Base-by-base conservation (phyloP, 2,888 invertebrate genomes). In the Euzophera pinguis region DNA sequence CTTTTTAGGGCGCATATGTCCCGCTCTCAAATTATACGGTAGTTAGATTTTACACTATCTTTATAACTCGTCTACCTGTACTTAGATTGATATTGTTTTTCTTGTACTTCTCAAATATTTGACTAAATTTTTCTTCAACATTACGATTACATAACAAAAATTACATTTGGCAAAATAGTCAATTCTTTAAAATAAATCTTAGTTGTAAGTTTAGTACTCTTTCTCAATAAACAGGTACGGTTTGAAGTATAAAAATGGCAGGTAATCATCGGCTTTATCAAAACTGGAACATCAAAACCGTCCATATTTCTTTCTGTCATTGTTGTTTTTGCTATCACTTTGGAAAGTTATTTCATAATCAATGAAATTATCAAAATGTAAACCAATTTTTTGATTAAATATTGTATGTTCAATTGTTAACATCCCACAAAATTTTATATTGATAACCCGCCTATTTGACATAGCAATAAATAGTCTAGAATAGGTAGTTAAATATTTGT, bases 381-480 rank as follows among this genome's bases (percentile, higher is more conserved):
- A 10, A 38, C 41, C 48, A 29, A 56, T 27, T 50, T 59, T 61
- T 54, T 50, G 57, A 53, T 54, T 49, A 35, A 48, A 32, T 66
- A 73, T 72, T 68, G 65, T 73, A 73, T 67, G 65, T 71, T 74
- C 78, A 81, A 78, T 80, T 75, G 78, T 84, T 83, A 71, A 73
- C 67, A 70, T 65, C 71, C 76, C 78, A 80, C 75, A 73, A 75
- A 71, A 64, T 73, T 77, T 76, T 79, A 78, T 79, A 85, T 82
- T 79, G 73, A 84, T 80, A 84, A 81, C 89, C 89, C 89, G 89
- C 88, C 88, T 89, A 89, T 84, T 81, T 83, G 84, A 86, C 78
- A 87, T 89, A 90, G 90, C 89, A 90, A 90, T 90, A 90, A 88
- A 88, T 89, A 88, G 77, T 67, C 71, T 87, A 88, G 85, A 83